These are phyloP conservation scores for Quadroppia sp. DNA, from an alignment of 2,888 invertebrate genomes.

Conservation along the genomic window DNA sequence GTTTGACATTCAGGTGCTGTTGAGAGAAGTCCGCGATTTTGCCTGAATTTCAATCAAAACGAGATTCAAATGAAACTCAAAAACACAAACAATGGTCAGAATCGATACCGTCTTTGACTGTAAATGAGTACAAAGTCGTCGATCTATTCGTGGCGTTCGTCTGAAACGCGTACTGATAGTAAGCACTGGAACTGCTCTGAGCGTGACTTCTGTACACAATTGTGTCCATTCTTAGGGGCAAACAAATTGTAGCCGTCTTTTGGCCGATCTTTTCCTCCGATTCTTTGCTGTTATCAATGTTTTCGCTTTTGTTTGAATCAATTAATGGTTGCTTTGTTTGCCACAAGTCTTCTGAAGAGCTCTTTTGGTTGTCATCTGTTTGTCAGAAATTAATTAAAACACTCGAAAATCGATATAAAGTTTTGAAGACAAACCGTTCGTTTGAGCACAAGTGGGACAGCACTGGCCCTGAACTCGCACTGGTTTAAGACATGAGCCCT, in stretches of 20 bases:
- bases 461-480: slow-evolving; percentile 55
- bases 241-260: slow-evolving; percentile 25
- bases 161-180: slow-evolving; percentile 46
- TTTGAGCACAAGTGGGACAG: slow-evolving; percentile 50
- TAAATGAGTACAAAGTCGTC: slow-evolving; percentile 44
- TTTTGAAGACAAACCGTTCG: background rate
- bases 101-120: slow-evolving; percentile 44
- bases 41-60: slow-evolving; percentile 26
- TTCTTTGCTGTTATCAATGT: background rate
- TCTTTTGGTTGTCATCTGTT: background rate
- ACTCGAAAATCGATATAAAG: background rate
- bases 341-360: background rate
- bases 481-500: slow-evolving; percentile 58
- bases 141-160: slow-evolving; percentile 41
- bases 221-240: slow-evolving; percentile 43
- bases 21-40: slow-evolving; percentile 39
- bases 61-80: background rate
- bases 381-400: background rate
- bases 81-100: background rate
- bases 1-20: slow-evolving; percentile 46
- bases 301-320: background rate
- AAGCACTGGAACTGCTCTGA: slow-evolving; percentile 43
- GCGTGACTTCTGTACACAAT: slow-evolving; percentile 45
- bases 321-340: background rate
- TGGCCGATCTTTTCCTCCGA: background rate